Conservation (phyloP, 2,888 invertebrate genomes). For the Epirrita christyi region DNA sequence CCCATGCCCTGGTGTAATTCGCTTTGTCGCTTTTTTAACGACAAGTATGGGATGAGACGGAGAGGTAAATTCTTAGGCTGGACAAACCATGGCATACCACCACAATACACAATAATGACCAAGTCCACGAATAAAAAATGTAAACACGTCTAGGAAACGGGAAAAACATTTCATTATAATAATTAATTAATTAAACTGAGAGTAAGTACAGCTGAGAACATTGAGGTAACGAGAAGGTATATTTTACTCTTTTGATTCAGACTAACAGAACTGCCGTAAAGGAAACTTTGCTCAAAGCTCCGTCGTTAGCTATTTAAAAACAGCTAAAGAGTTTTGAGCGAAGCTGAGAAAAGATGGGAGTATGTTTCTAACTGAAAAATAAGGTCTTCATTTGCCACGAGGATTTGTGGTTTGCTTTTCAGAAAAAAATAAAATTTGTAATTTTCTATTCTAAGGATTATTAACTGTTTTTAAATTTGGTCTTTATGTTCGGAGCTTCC, state of each 20-base stretch:
- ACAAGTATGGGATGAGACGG: no score
- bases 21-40: no score
- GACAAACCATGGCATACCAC: no score
- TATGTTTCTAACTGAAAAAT: background rate
- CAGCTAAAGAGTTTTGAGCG: slow-evolving; percentile 1
- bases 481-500: no score
- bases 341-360: background rate
- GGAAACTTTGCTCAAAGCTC: slow-evolving; percentile 4
- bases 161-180: background rate
- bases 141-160: no score
- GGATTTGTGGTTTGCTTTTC: background rate
- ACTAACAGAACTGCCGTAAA: slow-evolving; percentile 1
- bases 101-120: no score
- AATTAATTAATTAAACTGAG: background rate
- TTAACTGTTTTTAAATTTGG: no score
- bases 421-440: background rate
- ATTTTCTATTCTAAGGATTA: no score
- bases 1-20: no score
- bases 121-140: no score
- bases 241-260: background rate
- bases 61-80: no score
- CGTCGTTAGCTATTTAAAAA: slow-evolving; percentile 7
- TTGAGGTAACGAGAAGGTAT: background rate
- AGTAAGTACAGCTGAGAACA: background rate
- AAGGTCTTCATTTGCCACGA: background rate